These are phyloP conservation scores for Peribatodes rhomboidaria DNA, from an alignment of 2,888 invertebrate genomes.

Conservation along the genomic window DNA sequence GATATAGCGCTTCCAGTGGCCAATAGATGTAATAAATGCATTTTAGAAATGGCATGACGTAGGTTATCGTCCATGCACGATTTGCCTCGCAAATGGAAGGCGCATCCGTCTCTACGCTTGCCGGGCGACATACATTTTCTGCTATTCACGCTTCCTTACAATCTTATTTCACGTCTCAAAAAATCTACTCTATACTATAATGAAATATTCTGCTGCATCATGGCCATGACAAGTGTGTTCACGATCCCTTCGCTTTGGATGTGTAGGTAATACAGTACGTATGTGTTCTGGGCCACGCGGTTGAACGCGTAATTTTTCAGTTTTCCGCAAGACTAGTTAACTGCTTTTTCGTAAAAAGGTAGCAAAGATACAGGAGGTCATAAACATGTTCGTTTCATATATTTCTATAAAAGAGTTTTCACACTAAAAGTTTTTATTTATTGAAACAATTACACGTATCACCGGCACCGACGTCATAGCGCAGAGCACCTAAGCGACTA, in stretches of 20 bases:
- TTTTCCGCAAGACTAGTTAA: not conserved
- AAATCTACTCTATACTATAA: conserved; percentile 6
- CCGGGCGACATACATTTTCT: not conserved
- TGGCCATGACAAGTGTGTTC: not conserved
- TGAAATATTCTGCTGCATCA: conserved; percentile 16
- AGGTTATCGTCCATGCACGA: conserved; percentile 20
- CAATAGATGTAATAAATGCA: conserved; percentile 16
- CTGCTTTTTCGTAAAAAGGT: not conserved
- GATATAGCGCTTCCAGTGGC: not conserved
- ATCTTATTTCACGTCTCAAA: conserved; percentile 18
- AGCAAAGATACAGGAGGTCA: not conserved
- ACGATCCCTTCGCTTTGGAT: not conserved
- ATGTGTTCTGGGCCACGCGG: not conserved
- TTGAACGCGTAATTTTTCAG: not conserved
- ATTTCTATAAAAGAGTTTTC: too few relatives aligned
- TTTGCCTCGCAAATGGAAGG: conserved; percentile 10
- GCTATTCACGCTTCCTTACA: conserved; percentile 12
- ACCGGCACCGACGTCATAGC: not conserved
- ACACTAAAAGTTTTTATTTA: not conserved
- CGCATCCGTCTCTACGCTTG: not conserved
- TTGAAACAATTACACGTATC: not conserved
- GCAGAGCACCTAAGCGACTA: not conserved
- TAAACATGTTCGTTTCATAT: too few relatives aligned
- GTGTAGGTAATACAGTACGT: not conserved
- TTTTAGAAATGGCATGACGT: conserved; percentile 14